phyloP scores from a whole-genome alignment of 2,113 vertebrate genomes.

The Crocuta crocuta region DNA sequence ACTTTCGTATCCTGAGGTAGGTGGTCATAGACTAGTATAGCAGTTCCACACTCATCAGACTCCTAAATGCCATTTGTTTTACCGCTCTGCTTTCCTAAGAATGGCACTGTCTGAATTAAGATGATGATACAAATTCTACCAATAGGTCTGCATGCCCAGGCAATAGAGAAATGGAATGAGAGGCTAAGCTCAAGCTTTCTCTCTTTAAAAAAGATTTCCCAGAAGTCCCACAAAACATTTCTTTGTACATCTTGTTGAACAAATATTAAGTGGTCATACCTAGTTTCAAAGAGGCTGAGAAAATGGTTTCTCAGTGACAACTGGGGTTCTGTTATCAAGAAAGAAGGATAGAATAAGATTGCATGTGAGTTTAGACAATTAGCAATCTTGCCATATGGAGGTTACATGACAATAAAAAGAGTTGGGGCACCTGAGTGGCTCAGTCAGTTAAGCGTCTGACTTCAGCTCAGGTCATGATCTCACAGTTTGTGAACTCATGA shows the following conservation, averaged over 20 bases:
- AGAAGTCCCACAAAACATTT: neutral
- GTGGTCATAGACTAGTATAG: neutral
- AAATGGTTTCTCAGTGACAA: neutral
- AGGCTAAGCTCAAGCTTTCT: fast-evolving
- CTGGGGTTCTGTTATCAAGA: neutral
- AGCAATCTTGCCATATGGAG: neutral
- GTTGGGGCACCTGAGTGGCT: too few species aligned
- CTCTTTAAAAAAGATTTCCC: neutral
- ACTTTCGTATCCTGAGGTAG: neutral
- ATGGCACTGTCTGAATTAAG: neutral
- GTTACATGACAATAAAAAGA: neutral
- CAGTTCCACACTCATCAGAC: neutral
- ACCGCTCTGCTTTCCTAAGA: neutral
- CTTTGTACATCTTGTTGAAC: neutral
- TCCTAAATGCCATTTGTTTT: neutral
- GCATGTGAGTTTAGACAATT: neutral
- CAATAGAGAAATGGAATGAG: neutral
- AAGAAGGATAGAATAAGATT: neutral
- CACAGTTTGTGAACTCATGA: too few species aligned
- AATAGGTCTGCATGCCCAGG: neutral
- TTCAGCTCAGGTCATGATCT: too few species aligned
- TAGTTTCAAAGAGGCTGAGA: neutral
- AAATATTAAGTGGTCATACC: neutral
- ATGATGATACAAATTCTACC: neutral
- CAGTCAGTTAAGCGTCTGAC: too few species aligned